These are phyloP conservation scores for Oriolus oriolus DNA, from an alignment of 2,113 vertebrate genomes.

Conservation along the genomic window DNA sequence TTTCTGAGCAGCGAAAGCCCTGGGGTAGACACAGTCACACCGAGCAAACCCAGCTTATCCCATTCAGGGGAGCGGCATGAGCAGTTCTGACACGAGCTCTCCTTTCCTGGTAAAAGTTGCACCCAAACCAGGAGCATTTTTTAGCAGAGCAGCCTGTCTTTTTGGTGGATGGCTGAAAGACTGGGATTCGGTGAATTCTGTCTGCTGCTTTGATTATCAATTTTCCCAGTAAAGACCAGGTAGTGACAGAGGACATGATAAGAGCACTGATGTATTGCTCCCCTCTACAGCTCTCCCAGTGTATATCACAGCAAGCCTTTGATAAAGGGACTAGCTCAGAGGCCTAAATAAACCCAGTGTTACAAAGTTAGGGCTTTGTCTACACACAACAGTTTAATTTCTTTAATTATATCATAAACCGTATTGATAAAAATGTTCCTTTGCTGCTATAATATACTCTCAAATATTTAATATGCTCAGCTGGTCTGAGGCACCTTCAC, in stretches of 20 bases:
- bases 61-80: not conserved
- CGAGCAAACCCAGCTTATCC: not conserved
- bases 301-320: not conserved
- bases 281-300: not conserved
- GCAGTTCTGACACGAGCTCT: not conserved
- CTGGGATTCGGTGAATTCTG: not conserved
- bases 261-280: constrained; percentile 6
- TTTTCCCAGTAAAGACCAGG: constrained; percentile 17
- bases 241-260: not conserved
- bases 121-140: not conserved
- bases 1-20: not conserved
- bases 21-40: not conserved
- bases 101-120: not conserved
- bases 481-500: not conserved
- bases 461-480: not conserved
- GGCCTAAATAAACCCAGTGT: not conserved
- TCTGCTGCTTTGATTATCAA: constrained; percentile 31
- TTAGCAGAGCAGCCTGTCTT: not conserved
- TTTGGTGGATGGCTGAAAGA: not conserved
- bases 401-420: not conserved
- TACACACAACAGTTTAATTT: not conserved
- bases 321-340: not conserved
- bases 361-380: not conserved
- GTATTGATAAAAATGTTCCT: not conserved
- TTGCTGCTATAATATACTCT: not conserved